Evolutionary conservation across 2,888 invertebrate species (phyloP), one percentile per base, ranked within the genome.

Genomic region (Callimorpha dominula): DNA sequence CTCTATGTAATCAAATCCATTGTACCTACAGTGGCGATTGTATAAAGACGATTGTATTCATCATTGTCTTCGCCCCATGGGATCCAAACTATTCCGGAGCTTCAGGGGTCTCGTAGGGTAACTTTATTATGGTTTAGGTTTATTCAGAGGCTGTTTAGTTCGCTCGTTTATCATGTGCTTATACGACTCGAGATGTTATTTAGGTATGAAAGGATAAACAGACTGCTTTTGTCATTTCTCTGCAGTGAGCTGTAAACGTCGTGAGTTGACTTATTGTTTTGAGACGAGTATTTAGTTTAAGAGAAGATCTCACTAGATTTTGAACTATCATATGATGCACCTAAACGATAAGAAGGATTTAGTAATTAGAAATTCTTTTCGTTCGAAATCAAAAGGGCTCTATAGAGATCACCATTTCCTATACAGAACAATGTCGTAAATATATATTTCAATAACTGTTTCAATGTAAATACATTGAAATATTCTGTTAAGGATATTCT

Each of bases 101-200:
- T 73, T 64, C 64, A 31, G 70, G 65, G 20, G 49, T 67, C 60
- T 17, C 65, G 11, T 31, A 31, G 31, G 31, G 31, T 31, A 64
- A 69, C 64, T 73, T 75, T 65, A 73, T 68, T 71, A 74, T 72
- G 63, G 42, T 68, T 60, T 60, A 73, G 63, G 40, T 60, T 71
- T 71, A 75, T 70, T 72, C 46, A 73, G 65, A 71, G 72, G 66
- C 65, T 65, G 50, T 60, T 75, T 57, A 78, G 74, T 75, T 20
- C 31, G 0, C 31, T 40, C 64, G 65, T 74, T 75, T 65, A 70
- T 75, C 72, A 71, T 71, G 49, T 60, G 65, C 65, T 77, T 76
- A 60, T 52, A 31, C 50, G 15, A 31, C 57, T 6, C 54, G 50
- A 20, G 15, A 72, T 66, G 40, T 68, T 66, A 40, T 74, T 73